Percentiles rank a stretch among this genome's conserved stretches.
phyloP scores from a whole-genome alignment of 1,140 invertebrate species.

The Brachionus rubens region DNA sequence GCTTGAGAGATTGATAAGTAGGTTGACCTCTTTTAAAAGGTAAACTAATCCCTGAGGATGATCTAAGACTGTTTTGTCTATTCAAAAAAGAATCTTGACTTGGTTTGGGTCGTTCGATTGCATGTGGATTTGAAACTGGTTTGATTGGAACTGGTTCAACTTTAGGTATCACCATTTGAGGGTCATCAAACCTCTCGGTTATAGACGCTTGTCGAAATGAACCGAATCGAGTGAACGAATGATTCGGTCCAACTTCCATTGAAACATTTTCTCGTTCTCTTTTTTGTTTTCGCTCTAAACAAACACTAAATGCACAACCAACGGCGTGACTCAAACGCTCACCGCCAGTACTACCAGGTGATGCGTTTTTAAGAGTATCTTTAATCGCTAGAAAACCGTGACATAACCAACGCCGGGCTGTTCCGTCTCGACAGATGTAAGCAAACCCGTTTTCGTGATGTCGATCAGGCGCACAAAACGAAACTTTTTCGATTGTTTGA shows the following conservation, averaged over 20 bases:
- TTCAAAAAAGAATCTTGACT: neutral
- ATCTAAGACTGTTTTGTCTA: neutral
- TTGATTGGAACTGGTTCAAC: constrained; percentile 19
- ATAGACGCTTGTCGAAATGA: constrained; percentile 77
- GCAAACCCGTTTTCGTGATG: constrained; percentile 97
- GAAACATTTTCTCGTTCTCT: constrained; percentile 77
- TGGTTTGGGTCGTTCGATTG: constrained; percentile 29
- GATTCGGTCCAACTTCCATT: constrained; percentile 87
- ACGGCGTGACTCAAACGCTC: constrained; percentile 96
- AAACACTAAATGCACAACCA: constrained; percentile 96
- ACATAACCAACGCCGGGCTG: constrained; percentile 92
- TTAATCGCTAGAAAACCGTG: constrained; percentile 94
- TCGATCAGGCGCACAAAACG: constrained; percentile 97
- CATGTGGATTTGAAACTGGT: constrained; percentile 1
- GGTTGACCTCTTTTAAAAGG: constrained; percentile 16
- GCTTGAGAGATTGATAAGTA: neutral
- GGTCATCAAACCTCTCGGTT: constrained; percentile 72
- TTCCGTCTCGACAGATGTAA: constrained; percentile 81
- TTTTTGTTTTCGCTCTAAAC: constrained; percentile 92
- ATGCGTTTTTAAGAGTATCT: constrained; percentile 47
- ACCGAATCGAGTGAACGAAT: constrained; percentile 85
- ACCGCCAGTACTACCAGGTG: constrained; percentile 63
- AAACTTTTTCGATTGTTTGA: constrained; percentile 99
- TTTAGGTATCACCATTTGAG: constrained; percentile 56
- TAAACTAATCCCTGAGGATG: neutral